Evolutionary conservation across 2,113 vertebrate species (phyloP).

Genomic region (Butorides virescens): DNA sequence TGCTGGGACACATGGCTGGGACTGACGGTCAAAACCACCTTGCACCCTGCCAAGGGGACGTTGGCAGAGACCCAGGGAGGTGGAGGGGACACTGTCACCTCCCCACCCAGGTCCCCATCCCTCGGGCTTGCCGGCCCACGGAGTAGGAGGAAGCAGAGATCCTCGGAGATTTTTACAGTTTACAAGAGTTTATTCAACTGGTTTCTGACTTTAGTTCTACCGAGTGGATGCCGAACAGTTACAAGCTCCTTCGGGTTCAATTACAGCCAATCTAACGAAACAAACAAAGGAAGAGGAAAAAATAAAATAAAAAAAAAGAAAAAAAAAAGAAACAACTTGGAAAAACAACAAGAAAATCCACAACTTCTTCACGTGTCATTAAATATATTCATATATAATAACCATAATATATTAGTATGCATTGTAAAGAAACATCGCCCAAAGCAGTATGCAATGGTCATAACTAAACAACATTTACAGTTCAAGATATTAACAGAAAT

Average conservation of each 20-base stretch:
- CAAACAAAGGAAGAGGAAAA: conserved; percentile 4
- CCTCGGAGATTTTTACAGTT: conserved; percentile 49
- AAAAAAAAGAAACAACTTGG: conserved; percentile 52
- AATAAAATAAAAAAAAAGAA: conserved; percentile 71
- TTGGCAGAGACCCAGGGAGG: not conserved
- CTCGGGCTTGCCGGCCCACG: rapidly evolving
- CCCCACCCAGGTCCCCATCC: not conserved
- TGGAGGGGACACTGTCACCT: not conserved
- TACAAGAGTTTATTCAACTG: conserved; percentile 92
- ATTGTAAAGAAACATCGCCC: conserved; percentile 89
- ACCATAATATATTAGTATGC: conserved; percentile 99
- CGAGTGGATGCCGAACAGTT: conserved; percentile 88
- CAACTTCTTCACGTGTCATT: conserved; percentile 93
- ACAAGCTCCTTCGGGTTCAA: conserved; percentile 84
- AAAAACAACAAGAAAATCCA: conserved; percentile 86
- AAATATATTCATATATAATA: conserved; percentile 99
- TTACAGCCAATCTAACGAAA: conserved; percentile 83
- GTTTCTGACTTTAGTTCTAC: conserved; percentile 91
- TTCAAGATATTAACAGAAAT: conserved; percentile 84
- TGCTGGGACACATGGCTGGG: not conserved
- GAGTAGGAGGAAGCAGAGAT: not conserved
- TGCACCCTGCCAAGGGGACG: rapidly evolving
- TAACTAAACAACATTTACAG: conserved; percentile 93
- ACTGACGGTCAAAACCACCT: rapidly evolving
- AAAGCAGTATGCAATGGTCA: conserved; percentile 85